Evolutionary conservation across 2,113 vertebrate genomes (phyloP).

Genomic region (Gadus chalcogrammus): DNA sequence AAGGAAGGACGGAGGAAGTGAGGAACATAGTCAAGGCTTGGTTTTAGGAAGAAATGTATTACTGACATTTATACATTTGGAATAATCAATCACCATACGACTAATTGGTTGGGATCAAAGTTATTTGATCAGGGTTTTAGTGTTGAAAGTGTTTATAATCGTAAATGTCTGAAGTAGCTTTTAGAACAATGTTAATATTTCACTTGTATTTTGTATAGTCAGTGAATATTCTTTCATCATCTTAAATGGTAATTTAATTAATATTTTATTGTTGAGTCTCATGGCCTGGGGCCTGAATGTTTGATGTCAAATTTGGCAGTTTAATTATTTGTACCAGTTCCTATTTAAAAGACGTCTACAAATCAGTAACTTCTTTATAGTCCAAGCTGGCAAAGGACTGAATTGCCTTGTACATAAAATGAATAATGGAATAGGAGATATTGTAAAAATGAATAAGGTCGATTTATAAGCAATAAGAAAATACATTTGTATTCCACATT

Average conservation of each 20-base stretch:
- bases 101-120: neutral
- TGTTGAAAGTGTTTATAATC: neutral
- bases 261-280: slow-evolving; percentile 26
- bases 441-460: slow-evolving; percentile 1
- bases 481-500: slow-evolving; percentile 36
- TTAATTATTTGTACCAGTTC: slow-evolving; percentile 16
- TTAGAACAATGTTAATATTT: no score
- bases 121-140: neutral
- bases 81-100: no score
- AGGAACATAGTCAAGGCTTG: neutral
- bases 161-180: neutral
- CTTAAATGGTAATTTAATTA: slow-evolving; percentile 44
- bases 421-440: slow-evolving; percentile 8
- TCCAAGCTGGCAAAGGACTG: slow-evolving; percentile 72
- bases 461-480: slow-evolving; percentile 23
- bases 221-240: neutral
- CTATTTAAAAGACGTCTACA: slow-evolving; percentile 11
- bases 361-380: slow-evolving; percentile 29
- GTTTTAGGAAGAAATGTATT: neutral
- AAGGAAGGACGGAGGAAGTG: neutral
- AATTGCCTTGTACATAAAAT: slow-evolving; percentile 20
- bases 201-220: no score
- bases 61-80: neutral
- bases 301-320: slow-evolving; percentile 8
- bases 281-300: slow-evolving; percentile 66